Evolutionary conservation across 2,888 invertebrate genomes (phyloP), one percentile per base, ranked within the genome.

Genomic region (Keiferia lycopersicella): DNA sequence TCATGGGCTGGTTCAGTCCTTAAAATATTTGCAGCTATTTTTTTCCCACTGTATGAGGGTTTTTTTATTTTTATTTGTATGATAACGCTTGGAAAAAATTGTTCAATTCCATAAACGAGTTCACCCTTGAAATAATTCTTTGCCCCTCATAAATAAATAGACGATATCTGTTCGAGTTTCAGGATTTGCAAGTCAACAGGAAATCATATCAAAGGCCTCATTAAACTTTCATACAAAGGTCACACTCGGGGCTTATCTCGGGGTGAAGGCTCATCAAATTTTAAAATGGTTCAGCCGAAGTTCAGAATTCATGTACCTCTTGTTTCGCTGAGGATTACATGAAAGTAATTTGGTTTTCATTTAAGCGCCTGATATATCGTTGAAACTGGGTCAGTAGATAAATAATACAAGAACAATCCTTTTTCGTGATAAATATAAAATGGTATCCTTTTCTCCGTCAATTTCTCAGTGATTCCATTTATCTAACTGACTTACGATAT

Each of bases 171-270:
- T 10, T 1, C 14, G 14, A 14, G 22, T 22, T 22, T 22, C 51
- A 16, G 34, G 16, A 30, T 56, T 56, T 26, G 10, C 57, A 60
- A 60, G 45, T 58, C 60, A n/a, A 16, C 12, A 41, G 58, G 58
- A 62, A 56, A 62, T 56, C 56, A 62, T 62, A 53, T 62, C 62
- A 62, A 62, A 62, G 56, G 41, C 18, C 22, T 22, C 14, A 11
- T 53, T 41, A 20, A 62, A 56, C n/a, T 38, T 62, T 62, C 18
- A 61, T 48, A 39, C 61, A 30, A 61, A 18, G 61, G 50, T 48
- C 50, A 56, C 56, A 56, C 30, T n/a, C 34, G 34, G 34, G 56
- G 16, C 16, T 56, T 8, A 34, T 56, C 56, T 16, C 56, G 12
- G 30, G 56, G 26, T 26, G n/a, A 30, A 12, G 56, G 11, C 34